Evolutionary conservation across 2,113 vertebrate genomes (phyloP).

Genomic region (Epinephelus cyanopodus): DNA sequence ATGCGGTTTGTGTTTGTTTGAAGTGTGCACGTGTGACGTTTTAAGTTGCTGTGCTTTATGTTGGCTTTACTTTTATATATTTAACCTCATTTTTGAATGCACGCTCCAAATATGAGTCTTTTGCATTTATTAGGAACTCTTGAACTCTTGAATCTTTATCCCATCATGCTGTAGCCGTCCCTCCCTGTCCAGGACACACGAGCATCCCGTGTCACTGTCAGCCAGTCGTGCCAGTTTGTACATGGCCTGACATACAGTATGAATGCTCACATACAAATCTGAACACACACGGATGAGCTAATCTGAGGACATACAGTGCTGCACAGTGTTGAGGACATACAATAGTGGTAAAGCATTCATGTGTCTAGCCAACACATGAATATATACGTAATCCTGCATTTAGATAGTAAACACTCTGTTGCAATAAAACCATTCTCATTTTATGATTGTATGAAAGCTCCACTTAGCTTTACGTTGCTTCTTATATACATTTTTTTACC

Average conservation of each 20-base stretch:
- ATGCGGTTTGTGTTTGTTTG: too few species aligned
- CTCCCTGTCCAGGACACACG: background rate
- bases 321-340: background rate
- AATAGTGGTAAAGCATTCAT: background rate
- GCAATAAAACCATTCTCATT: background rate
- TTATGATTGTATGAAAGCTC: background rate
- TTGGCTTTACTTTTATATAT: background rate
- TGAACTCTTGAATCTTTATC: background rate
- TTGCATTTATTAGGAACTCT: too few species aligned
- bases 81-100: too few species aligned
- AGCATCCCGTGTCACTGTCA: background rate
- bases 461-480: background rate
- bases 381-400: background rate
- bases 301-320: background rate
- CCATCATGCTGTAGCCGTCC: background rate
- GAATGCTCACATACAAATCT: background rate
- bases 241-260: background rate
- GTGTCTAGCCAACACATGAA: background rate
- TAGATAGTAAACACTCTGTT: background rate
- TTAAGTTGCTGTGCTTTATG: background rate
- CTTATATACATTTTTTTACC: too few species aligned
- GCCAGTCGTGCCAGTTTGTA: slow-evolving; percentile 4
- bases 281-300: slow-evolving; percentile 19
- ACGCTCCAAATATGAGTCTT: background rate
- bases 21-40: too few species aligned